phyloP scores from a whole-genome alignment of 2,797 vertebrate species.

The Pampus argenteus region DNA sequence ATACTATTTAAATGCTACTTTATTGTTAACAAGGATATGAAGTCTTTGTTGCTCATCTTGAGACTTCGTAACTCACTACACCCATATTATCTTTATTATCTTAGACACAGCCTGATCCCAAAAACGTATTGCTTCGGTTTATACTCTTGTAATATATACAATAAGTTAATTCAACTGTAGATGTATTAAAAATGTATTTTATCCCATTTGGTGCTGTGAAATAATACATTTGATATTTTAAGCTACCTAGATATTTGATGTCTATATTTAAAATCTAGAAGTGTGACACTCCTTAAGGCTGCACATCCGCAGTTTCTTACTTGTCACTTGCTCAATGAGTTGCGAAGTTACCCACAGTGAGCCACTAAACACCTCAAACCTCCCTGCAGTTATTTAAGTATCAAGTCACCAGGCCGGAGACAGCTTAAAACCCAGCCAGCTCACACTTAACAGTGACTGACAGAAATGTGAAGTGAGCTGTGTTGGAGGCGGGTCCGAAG shows the following conservation, averaged over 20 bases:
- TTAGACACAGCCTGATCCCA: constrained; percentile 30
- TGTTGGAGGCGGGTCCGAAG: constrained; percentile 36
- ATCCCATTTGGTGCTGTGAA: neutral
- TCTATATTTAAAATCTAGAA: neutral
- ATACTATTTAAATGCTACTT: constrained; percentile 27
- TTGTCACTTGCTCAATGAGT: constrained; percentile 47
- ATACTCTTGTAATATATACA: too few relatives aligned
- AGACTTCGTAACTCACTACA: constrained; percentile 20
- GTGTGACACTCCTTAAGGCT: constrained; percentile 4
- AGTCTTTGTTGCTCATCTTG: constrained; percentile 6
- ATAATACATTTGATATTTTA: neutral
- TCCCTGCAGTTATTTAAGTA: constrained; percentile 67
- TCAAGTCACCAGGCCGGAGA: constrained; percentile 62
- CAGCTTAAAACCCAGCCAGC: constrained; percentile 54
- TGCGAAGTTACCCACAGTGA: constrained; percentile 67
- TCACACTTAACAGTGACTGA: constrained; percentile 67
- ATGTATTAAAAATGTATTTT: neutral
- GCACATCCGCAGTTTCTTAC: constrained; percentile 49
- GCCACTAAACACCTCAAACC: constrained; percentile 74
- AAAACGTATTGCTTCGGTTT: constrained; percentile 15
- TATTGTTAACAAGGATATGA: constrained; percentile 14
- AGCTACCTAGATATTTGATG: neutral
- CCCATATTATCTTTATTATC: constrained; percentile 32
- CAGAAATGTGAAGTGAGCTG: constrained; percentile 61
- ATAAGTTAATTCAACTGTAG: neutral